Base-by-base conservation (phyloP, 2,888 invertebrate genomes). In the Acrocyrtus sp. region DNA sequence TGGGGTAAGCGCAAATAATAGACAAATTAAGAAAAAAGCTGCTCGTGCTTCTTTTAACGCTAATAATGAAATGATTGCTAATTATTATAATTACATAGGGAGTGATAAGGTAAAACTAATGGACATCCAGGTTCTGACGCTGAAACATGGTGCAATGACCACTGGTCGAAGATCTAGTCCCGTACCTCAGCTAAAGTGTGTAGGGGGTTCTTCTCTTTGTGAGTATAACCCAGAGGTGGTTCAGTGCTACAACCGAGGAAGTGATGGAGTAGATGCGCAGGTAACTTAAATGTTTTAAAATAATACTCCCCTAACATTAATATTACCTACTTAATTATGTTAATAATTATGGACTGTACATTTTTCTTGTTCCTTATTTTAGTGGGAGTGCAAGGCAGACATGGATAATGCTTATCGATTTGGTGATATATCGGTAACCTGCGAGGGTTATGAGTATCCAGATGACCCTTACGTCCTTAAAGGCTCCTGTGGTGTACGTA, bases 391-490 rank as follows among this genome's bases (percentile, higher is more conserved):
- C 75, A 83, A 83, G 63, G 77, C 83, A 6, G 83, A 87, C 65
- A 85, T 87, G 85, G 85, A 85, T 78, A 84, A 84, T 76, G 83
- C 82, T 12, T 85, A 84, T 78, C 82, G 84, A 61, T 87, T 87
- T 81, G 87, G 86, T 1, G 75, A 83, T 61, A 82, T 88, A 10
- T 83, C 85, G 45, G 88, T 88, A 5, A 81, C 83, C 1, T 88
- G 88, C 82, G 88, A 88, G 82, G 88, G 88, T 6, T 89, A 86
- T 81, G 86, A 86, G 72, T 85, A 87, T 81, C 85, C 87, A 1
- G 86, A 88, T 62, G 88, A 88, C 80, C 86, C 86, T 0, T 88
- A 86, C 78, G 83, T 89, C 66, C 82, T 88, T 43, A 83, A 82
- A 74, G 88, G 88, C 17, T 88, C 88, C 3, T 88, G 88, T 83